Percentiles rank a stretch among this genome's conserved stretches.
These are phyloP conservation scores for Hydrozoanthus tunicans DNA, from an alignment of 64 coral and sea anemone species.

Conservation along the genomic window DNA sequence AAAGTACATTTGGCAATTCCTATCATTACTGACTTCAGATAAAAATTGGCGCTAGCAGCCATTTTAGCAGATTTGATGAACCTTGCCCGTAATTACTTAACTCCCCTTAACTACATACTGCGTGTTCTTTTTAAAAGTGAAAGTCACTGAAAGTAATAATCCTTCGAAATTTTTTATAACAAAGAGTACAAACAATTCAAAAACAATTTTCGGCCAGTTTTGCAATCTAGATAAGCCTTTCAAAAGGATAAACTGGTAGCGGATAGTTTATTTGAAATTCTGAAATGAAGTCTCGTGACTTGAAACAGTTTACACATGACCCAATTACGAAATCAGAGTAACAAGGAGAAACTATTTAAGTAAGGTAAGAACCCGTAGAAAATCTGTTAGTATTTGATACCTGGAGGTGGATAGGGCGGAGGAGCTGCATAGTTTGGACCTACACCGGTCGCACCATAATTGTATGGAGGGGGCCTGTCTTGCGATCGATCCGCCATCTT, in stretches of 20 bases:
- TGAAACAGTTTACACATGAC: not conserved
- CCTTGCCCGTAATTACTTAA: too few species aligned
- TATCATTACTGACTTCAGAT: too few species aligned
- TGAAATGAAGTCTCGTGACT: not conserved
- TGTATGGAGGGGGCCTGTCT: constrained; percentile 68
- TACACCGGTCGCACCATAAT: constrained; percentile 65
- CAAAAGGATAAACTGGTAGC: not conserved
- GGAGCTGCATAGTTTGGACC: constrained; percentile 42
- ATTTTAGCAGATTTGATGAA: too few species aligned
- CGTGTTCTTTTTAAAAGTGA: too few species aligned
- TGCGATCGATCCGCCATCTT: not conserved
- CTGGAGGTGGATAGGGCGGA: constrained; percentile 53
- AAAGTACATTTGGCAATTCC: too few species aligned
- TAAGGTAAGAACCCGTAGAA: too few species aligned
- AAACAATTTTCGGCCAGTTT: not conserved
- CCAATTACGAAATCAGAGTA: not conserved
- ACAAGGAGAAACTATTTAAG: not conserved
- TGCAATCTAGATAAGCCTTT: not conserved
- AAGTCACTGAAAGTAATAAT: too few species aligned
- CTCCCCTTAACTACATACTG: too few species aligned
- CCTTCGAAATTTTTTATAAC: too few species aligned
- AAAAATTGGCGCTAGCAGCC: too few species aligned
- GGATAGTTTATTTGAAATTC: not conserved
- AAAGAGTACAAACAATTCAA: not conserved
- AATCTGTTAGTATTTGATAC: not conserved